Evolutionary conservation across 1,140 invertebrate species (phyloP), one percentile per base, ranked within the genome.

Genomic region (Drosophila sp.): DNA sequence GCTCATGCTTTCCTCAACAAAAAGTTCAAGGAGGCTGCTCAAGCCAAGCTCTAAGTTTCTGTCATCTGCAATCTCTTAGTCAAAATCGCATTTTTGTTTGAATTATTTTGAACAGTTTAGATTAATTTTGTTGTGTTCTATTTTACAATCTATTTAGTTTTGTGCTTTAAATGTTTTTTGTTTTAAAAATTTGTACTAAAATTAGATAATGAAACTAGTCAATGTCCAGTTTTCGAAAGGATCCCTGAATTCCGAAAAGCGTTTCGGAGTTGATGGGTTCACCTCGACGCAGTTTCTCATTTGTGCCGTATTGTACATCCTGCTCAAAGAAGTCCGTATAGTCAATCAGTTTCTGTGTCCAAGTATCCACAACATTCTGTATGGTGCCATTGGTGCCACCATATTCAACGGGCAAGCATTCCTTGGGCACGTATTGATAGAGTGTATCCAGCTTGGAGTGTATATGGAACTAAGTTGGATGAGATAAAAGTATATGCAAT

Each of bases 171-270:
- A 41, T 9, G 5, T 2, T 29, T 50, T 41, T 64, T 76, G 50
- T 73, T 76, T 53, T 41, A 65, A 51, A 65, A 62, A 64, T 72
- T 65, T 53, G 53, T 57, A 69, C 29, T 62, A 51, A 14, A 29
- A 51, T 50, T 50, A 66, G 14, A 4, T 36, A 29, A 29, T 36
- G 58, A 43, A 13, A 14, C 65, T 92, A 92, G 69, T 92, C 91
- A 73, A 92, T 89, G 58, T 93, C 92, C 51, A 95, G 89, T 91
- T 94, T 93, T 57, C 94, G 92, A 89, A 95, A 95, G 38, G 94
- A 94, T 7, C 94, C 94, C 43, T 95, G 94, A n/a, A 94, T 91
- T 11, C 94, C 94, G 71, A 94, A 95, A 1, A 95, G 78, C 8
- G 93, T 93, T 34, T 93, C 92, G 0, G 93, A 87, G 38, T 93